Conservation (phyloP, 2,888 invertebrate species). For the Macrosiphum euphorbiae region DNA sequence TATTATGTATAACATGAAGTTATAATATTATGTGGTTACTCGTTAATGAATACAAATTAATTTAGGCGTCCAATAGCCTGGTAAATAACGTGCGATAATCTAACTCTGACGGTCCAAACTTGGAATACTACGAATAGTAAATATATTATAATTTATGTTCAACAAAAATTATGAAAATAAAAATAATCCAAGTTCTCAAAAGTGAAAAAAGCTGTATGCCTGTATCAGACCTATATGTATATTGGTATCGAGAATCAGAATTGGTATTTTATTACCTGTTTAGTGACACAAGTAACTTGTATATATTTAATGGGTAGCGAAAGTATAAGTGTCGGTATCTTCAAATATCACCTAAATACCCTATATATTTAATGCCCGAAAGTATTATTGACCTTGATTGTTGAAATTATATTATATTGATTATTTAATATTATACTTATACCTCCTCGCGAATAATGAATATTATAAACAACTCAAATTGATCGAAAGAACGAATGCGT, state of each 20-base stretch:
- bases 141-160: background rate
- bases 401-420: background rate
- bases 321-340: background rate
- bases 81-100: background rate
- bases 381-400: background rate
- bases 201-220: background rate
- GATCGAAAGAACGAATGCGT: background rate
- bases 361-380: background rate
- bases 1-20: too few species aligned
- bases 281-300: background rate
- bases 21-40: too few species aligned
- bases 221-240: rapidly evolving
- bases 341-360: background rate
- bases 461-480: background rate
- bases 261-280: background rate
- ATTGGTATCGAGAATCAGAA: background rate
- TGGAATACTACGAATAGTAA: background rate
- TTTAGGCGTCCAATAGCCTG: background rate
- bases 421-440: background rate
- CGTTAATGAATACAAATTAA: background rate
- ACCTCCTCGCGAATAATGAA: background rate
- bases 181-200: background rate
- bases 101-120: too few species aligned
- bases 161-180: background rate
- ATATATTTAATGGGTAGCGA: background rate